These are phyloP conservation scores for Uloborus diversus DNA, from an alignment of 1,140 invertebrate species.

Conservation along the genomic window DNA sequence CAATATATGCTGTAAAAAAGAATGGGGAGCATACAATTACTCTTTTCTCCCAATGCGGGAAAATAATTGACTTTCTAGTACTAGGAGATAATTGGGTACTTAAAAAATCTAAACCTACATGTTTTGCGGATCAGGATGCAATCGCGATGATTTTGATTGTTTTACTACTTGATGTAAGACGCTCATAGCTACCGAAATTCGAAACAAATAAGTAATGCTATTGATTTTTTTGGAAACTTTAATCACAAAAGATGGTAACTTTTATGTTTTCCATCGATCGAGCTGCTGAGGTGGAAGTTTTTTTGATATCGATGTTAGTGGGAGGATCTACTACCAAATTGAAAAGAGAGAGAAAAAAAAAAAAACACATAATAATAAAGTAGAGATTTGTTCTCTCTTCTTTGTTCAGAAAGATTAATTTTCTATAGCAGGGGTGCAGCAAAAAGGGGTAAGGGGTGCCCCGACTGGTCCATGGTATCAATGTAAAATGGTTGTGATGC, in stretches of 20 bases:
- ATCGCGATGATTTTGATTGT: conserved; percentile 14
- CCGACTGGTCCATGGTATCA: too few relatives aligned
- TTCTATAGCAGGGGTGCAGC: too few relatives aligned
- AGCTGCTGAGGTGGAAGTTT: too few relatives aligned
- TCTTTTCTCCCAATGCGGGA: not conserved
- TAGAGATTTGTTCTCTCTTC: too few relatives aligned
- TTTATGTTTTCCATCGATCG: too few relatives aligned
- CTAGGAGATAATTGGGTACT: conserved; percentile 30
- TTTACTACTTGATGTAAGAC: conserved; percentile 7
- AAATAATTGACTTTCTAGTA: conserved; percentile 22
- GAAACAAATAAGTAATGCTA: not conserved
- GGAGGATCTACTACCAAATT: too few relatives aligned
- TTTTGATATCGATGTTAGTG: too few relatives aligned
- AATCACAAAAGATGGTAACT: not conserved
- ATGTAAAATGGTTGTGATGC: too few relatives aligned
- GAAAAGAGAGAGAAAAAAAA: too few relatives aligned
- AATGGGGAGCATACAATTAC: conserved; percentile 5
- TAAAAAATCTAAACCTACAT: conserved; percentile 22
- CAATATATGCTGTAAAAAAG: not conserved
- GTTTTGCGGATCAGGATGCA: not conserved
- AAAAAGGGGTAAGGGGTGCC: too few relatives aligned
- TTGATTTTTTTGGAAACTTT: conserved; percentile 5
- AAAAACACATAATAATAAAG: too few relatives aligned
- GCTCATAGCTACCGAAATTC: not conserved
- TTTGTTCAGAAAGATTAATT: too few relatives aligned